A percentile compares a stretch with the other conserved stretches of the same genome.
Evolutionary conservation across 1,140 invertebrate genomes (phyloP).

Genomic region (Aphelinus certus): DNA sequence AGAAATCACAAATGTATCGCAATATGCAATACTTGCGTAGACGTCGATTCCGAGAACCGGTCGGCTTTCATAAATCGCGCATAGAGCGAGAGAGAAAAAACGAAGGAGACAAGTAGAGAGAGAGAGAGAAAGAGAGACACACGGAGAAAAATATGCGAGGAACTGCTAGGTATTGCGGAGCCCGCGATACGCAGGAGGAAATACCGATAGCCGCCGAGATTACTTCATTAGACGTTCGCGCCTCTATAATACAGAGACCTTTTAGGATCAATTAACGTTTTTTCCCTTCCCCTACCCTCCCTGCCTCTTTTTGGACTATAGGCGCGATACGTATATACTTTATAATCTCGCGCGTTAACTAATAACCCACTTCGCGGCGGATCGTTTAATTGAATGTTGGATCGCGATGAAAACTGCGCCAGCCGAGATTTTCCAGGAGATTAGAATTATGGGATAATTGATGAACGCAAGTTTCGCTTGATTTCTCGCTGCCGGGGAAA

Average conservation of each 20-base stretch:
- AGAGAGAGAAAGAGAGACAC: slow-evolving; percentile 23
- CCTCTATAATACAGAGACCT: neutral
- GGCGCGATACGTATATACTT: too few relatives aligned
- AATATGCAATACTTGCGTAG: slow-evolving; percentile 22
- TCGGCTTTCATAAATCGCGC: slow-evolving; percentile 19
- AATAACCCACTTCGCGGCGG: too few relatives aligned
- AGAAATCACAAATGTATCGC: slow-evolving; percentile 36
- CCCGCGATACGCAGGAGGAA: neutral
- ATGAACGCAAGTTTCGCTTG: too few relatives aligned
- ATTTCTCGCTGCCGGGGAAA: too few relatives aligned
- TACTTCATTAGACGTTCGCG: neutral
- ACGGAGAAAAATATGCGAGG: neutral
- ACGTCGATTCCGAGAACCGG: slow-evolving; percentile 35
- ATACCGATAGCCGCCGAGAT: neutral
- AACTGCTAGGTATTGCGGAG: too few relatives aligned
- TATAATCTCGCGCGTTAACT: too few relatives aligned
- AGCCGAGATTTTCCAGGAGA: too few relatives aligned
- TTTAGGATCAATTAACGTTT: neutral
- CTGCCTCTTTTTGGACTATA: too few relatives aligned
- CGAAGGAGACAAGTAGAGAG: neutral
- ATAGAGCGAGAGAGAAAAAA: slow-evolving; percentile 12
- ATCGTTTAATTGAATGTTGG: too few relatives aligned
- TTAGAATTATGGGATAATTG: too few relatives aligned
- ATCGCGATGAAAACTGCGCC: too few relatives aligned
- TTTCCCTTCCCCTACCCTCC: neutral